Conservation (phyloP, 2,888 invertebrate genomes). For the Cheilosia soror region DNA sequence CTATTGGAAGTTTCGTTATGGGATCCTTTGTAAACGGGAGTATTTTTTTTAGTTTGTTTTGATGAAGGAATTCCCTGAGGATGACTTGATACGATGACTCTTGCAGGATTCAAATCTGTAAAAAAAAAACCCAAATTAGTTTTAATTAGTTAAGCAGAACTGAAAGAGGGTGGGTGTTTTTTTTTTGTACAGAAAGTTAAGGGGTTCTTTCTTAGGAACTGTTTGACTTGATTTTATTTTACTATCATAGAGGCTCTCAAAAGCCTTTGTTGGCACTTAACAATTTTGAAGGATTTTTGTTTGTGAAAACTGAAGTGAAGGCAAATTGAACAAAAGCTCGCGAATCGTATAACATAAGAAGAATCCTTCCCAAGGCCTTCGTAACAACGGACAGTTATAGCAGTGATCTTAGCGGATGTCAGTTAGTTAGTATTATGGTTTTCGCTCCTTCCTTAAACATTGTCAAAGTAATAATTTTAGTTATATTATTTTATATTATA, state of each 20-base stretch:
- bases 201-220: neutral
- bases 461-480: too few species aligned
- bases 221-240: neutral
- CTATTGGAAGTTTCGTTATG: conserved; percentile 15
- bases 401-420: too few species aligned
- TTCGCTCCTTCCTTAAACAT: too few species aligned
- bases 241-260: neutral
- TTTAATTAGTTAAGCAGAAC: conserved; percentile 37
- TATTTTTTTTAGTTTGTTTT: conserved; percentile 1
- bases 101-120: conserved; percentile 34
- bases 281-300: neutral
- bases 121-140: conserved; percentile 31
- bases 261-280: neutral
- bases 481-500: too few species aligned
- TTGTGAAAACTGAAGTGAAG: neutral
- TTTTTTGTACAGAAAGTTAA: neutral
- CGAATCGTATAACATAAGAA: neutral
- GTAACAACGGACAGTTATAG: too few species aligned
- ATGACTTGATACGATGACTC: conserved; percentile 35
- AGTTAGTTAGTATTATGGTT: too few species aligned
- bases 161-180: neutral
- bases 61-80: conserved; percentile 20
- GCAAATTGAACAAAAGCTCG: neutral
- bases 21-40: conserved; percentile 11
- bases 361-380: too few species aligned